Evolutionary conservation across 2,797 vertebrate genomes (phyloP).

Genomic region (Lepilemur septentrionalis): DNA sequence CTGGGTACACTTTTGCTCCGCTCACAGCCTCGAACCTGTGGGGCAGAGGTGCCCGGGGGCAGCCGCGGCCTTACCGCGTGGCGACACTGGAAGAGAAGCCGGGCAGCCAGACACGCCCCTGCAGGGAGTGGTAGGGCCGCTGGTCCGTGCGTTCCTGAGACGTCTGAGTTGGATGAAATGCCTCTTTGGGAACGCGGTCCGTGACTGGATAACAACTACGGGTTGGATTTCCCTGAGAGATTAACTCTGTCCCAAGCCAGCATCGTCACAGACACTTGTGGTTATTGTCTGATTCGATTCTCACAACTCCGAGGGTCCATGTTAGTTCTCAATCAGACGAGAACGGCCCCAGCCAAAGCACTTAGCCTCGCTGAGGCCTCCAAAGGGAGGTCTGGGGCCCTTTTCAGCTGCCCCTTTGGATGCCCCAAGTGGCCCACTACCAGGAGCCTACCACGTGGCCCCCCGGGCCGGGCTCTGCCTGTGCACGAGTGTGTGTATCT

Average conservation of each 20-base stretch:
- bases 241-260: neutral
- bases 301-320: neutral
- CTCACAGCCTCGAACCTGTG: rapidly evolving
- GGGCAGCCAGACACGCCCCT: neutral
- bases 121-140: rapidly evolving
- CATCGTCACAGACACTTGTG: neutral
- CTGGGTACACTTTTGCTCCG: neutral
- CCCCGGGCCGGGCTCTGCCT: neutral
- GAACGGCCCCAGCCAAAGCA: too few species aligned
- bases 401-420: too few species aligned
- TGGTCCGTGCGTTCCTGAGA: too few species aligned
- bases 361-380: neutral
- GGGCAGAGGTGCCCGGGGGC: neutral
- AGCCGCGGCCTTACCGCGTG: neutral
- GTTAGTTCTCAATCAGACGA: neutral
- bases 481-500: neutral
- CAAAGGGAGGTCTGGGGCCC: neutral
- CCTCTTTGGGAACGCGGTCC: neutral
- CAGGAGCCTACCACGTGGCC: neutral
- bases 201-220: rapidly evolving
- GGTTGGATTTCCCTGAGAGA: neutral
- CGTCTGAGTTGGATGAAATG: neutral
- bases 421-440: neutral
- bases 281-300: neutral
- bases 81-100: neutral